Base-by-base conservation (phyloP, 2,797 vertebrate species). In the Craterocephalus amniculus region DNA sequence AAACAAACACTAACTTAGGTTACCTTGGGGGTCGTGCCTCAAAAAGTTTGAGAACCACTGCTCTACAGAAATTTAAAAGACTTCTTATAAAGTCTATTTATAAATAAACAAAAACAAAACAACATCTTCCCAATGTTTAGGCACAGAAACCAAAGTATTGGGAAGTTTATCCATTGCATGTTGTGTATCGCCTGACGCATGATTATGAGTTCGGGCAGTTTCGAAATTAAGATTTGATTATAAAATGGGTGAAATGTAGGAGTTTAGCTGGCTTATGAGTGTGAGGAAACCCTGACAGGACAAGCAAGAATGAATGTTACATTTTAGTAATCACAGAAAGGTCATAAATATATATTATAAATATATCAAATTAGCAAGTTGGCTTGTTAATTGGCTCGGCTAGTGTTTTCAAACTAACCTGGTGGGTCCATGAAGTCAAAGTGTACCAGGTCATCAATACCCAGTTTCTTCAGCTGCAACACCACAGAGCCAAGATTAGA, bases 371-470 rank as follows among this genome's bases (percentile, higher is more conserved):
- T 18, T n/a, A 54, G 7, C 24, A 27, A 54, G 5, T n/a, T n/a
- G n/a, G n/a, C n/a, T n/a, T 27, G 24, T 11, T 6, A 54, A 12
- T 20, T 49, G 40, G 18, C 48, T 10, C 16, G 1, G 13, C 14
- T 18, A 8, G 7, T 6, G 4, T 54, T 11, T 56, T 40, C 1
- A 27, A 4, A 85, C 87, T 77, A 92, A 99, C 97, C 98, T 95
- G 97, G 98, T 73, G 97, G 98, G 80, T 99, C 97, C 97, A 99
- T 98, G 93, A 99, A 99, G 94, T 99, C 98, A 80, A 99, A 99
- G 92, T 99, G 97, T 72, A 99, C 97, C 90, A 99, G 94, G 85
- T 99, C 98, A 84, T 99, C 97, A 76, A 98, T 98, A 63, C 97
- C 97, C 80, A 99, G 94, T 88, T 99, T 99, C 92, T 99, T 99